These are phyloP conservation scores for Slavum lentiscoides DNA, from an alignment of 2,888 invertebrate species.

Conservation along the genomic window DNA sequence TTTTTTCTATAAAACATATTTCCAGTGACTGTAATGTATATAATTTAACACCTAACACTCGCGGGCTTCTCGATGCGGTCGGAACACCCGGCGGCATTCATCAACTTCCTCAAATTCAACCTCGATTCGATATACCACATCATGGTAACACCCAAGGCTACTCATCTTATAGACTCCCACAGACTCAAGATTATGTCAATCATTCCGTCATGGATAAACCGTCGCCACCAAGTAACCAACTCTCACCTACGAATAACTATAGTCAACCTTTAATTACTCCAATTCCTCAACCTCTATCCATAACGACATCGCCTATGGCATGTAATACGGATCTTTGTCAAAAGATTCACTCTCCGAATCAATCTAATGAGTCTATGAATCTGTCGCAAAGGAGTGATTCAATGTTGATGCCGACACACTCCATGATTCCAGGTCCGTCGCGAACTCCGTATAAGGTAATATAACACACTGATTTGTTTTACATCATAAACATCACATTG, in stretches of 20 bases:
- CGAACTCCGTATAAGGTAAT: conserved; percentile 55
- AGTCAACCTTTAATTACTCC: conserved; percentile 46
- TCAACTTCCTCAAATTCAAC: conserved; percentile 50
- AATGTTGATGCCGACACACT: conserved; percentile 33
- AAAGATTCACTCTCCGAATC: conserved; percentile 43
- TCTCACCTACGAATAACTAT: conserved; percentile 47
- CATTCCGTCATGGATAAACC: conserved; percentile 38
- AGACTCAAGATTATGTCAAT: conserved; percentile 38
- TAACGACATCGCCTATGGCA: conserved; percentile 34
- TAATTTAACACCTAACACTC: conserved; percentile 50
- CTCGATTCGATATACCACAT: conserved; percentile 45
- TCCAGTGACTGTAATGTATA: conserved; percentile 44
- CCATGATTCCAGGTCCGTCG: conserved; percentile 49
- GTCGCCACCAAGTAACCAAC: conserved; percentile 40
- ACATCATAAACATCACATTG: conserved; percentile 11
- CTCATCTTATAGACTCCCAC: conserved; percentile 38
- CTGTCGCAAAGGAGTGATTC: conserved; percentile 41
- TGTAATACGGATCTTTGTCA: conserved; percentile 46
- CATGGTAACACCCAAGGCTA: conserved; percentile 39
- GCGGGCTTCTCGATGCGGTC: conserved; percentile 44
- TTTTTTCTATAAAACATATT: not conserved
- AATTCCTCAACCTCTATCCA: conserved; percentile 38
- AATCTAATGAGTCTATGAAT: conserved; percentile 37
- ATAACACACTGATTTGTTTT: conserved; percentile 47
- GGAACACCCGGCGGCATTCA: conserved; percentile 50